These are phyloP conservation scores for Dendrolimus kikuchii DNA, from an alignment of 1,140 invertebrate genomes.

Conservation along the genomic window DNA sequence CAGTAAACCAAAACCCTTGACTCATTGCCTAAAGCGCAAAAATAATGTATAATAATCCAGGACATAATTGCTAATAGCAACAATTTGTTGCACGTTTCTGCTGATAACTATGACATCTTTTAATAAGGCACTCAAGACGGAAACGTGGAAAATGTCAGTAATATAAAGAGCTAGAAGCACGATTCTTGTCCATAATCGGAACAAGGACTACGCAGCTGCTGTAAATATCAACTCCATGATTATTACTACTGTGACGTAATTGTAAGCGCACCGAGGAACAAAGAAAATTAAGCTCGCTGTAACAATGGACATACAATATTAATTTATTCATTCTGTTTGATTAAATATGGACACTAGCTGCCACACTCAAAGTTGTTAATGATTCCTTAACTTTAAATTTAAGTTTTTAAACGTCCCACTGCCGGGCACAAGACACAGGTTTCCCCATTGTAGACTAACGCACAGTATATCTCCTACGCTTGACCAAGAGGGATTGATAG, in stretches of 20 bases:
- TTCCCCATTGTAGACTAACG: too few relatives aligned
- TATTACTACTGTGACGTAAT: conserved; percentile 60
- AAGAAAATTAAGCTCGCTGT: conserved; percentile 46
- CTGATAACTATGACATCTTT: conserved; percentile 44
- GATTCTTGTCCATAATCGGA: conserved; percentile 66
- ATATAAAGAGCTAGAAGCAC: conserved; percentile 55
- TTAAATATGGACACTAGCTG: too few relatives aligned
- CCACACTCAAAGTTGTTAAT: too few relatives aligned
- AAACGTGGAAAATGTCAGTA: conserved; percentile 69
- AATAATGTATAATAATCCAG: neutral
- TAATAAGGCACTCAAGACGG: conserved; percentile 63
- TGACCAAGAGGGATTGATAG: too few relatives aligned
- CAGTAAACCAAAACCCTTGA: too few relatives aligned
- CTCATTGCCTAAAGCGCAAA: too few relatives aligned
- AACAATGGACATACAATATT: conserved; percentile 6
- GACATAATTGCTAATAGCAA: conserved; percentile 1
- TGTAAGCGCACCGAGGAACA: conserved; percentile 49
- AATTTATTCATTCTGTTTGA: neutral
- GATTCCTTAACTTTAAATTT: too few relatives aligned
- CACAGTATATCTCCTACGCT: too few relatives aligned
- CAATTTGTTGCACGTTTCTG: conserved; percentile 1
- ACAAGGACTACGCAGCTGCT: conserved; percentile 66
- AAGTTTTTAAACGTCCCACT: too few relatives aligned
- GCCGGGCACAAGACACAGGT: too few relatives aligned
- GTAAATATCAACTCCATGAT: conserved; percentile 60